phyloP scores from a whole-genome alignment of 2,888 invertebrate genomes.

The Artemia sp. region DNA sequence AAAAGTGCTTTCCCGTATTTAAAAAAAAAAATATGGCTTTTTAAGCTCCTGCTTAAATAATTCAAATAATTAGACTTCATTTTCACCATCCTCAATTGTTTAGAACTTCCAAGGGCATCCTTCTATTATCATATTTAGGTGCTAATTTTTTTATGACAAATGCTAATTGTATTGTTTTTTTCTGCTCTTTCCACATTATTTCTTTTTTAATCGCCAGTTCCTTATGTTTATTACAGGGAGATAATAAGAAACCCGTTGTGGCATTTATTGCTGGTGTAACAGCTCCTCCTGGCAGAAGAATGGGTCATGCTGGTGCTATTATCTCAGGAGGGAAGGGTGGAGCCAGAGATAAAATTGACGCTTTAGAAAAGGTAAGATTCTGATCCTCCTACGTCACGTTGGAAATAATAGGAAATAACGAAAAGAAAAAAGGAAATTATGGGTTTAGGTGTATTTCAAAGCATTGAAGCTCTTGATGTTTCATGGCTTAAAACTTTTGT shows the following conservation, averaged over 20 bases:
- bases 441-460: no score
- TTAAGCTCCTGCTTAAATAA: no score
- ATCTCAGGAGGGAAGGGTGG: constrained; percentile 94
- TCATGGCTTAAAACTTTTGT: no score
- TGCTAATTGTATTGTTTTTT: not conserved
- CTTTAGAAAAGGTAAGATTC: constrained; percentile 39
- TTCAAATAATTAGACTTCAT: no score
- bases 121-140: not conserved
- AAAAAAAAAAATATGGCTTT: no score
- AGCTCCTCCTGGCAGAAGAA: constrained; percentile 90
- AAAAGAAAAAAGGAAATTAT: no score
- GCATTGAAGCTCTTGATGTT: no score
- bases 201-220: not conserved
- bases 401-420: not conserved
- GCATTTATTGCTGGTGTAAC: constrained; percentile 97
- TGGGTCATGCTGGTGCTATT: constrained; percentile 99
- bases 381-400: not conserved
- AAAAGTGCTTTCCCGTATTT: no score
- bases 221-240: constrained; percentile 32
- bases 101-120: not conserved
- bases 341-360: constrained; percentile 91
- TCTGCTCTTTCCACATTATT: no score
- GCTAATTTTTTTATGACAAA: not conserved
- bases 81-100: not conserved
- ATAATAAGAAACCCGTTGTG: constrained; percentile 85